phyloP scores from a whole-genome alignment of 2,797 vertebrate species.

The Trichosurus vulpecula region DNA sequence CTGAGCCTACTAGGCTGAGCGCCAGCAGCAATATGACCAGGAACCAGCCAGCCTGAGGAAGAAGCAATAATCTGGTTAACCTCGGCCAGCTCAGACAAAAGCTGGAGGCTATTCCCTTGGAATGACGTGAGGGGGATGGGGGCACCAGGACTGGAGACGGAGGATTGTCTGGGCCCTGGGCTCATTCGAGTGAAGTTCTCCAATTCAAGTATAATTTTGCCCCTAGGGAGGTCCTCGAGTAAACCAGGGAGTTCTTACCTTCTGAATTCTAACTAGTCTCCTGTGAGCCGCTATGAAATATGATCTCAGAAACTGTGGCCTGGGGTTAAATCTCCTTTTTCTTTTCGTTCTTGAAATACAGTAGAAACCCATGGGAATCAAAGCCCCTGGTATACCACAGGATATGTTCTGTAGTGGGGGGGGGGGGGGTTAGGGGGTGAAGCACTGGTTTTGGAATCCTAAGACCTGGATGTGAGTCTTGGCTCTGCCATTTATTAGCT shows the following conservation, averaged over 20 bases:
- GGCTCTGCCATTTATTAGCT: not conserved
- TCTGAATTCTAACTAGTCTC: not conserved
- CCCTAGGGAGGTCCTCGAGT: not conserved
- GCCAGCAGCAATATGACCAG: not conserved
- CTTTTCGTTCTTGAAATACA: not conserved
- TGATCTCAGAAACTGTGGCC: not conserved
- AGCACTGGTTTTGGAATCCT: not conserved
- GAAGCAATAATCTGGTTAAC: not conserved
- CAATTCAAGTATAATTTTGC: not conserved
- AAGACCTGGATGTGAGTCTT: not conserved
- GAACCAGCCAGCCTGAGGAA: not conserved
- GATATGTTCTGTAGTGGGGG: not conserved
- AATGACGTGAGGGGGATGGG: not conserved
- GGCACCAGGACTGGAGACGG: not conserved
- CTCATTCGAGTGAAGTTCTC: not conserved
- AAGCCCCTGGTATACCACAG: fast-evolving
- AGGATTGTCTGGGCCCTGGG: not conserved
- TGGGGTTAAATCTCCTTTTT: not conserved
- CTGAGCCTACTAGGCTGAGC: fast-evolving
- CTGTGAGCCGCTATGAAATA: not conserved
- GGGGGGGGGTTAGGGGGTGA: no score
- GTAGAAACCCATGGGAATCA: not conserved
- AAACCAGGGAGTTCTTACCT: not conserved
- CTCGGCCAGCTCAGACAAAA: not conserved
- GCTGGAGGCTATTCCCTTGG: not conserved